A percentile compares a stretch with the other conserved stretches of the same genome.
Evolutionary conservation across 2,888 invertebrate genomes (phyloP).

Genomic region (Ectemnius continuus): DNA sequence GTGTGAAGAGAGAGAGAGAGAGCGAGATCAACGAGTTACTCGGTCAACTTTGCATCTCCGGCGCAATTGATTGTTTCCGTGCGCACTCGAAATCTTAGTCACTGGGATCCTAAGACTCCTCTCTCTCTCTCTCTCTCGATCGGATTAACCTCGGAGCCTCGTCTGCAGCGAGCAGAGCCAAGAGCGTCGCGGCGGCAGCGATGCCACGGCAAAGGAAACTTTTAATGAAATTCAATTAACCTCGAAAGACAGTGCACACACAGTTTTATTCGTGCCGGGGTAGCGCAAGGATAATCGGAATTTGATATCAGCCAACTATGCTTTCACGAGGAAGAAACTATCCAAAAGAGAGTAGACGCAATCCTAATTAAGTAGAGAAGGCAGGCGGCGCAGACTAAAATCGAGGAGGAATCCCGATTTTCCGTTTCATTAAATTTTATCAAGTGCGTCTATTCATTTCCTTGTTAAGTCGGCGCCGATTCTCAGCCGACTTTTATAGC

Average conservation of each 20-base stretch:
- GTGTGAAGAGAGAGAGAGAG: conserved; percentile 6
- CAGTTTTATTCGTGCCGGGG: conserved; percentile 20
- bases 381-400: too few species aligned
- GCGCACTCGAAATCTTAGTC: neutral
- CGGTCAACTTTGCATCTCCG: neutral
- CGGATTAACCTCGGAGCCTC: conserved; percentile 18
- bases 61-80: conserved; percentile 19
- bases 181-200: too few species aligned
- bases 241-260: conserved; percentile 19
- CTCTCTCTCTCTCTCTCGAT: too few species aligned
- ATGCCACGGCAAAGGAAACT: conserved; percentile 4
- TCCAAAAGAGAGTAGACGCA: too few species aligned
- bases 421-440: too few species aligned
- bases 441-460: too few species aligned
- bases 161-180: neutral
- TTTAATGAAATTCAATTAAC: conserved; percentile 37
- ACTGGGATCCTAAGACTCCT: conserved; percentile 4
- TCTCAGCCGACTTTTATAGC: too few species aligned
- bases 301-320: conserved; percentile 20
- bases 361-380: too few species aligned
- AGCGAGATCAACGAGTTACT: conserved; percentile 16
- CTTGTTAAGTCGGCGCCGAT: too few species aligned
- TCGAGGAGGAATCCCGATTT: too few species aligned
- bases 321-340: too few species aligned
- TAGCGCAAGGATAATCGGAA: conserved; percentile 8